Evolutionary conservation across 23 tunicate genomes (phyloP), one percentile per base, ranked within the genome.

Genomic region (Ciona savignyi): DNA sequence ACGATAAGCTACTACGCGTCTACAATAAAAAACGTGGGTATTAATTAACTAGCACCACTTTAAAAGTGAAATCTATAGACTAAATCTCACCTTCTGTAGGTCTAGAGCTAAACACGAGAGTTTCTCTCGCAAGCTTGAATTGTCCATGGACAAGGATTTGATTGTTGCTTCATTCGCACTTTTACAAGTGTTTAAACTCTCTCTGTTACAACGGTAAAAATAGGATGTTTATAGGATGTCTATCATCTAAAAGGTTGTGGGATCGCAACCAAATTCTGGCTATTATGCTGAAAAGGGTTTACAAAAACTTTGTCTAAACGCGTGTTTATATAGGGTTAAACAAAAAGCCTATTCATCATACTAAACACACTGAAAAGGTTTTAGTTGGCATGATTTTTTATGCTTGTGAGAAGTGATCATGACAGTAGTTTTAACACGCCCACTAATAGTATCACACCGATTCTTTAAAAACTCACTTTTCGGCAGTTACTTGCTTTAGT

Each of bases 1-100:
- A 63, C 22, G 85, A 61, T 1, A 86, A 74, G 32, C 62, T 80
- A 81, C 81, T 79, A 80, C 85, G 81, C 62, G 77, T 80, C 93
- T 81, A 81, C 73, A 66, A 26, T 23, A 3, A 71, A 72, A 51
- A 72, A n/a, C n/a, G n/a, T n/a, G n/a, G n/a, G n/a, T n/a, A n/a
- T n/a, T n/a, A n/a, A n/a, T n/a, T n/a, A n/a, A n/a, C n/a, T n/a
- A n/a, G n/a, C n/a, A n/a, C n/a, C n/a, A n/a, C n/a, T n/a, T n/a
- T n/a, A n/a, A n/a, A n/a, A n/a, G n/a, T n/a, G n/a, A n/a, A n/a
- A n/a, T n/a, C n/a, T n/a, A n/a, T n/a, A n/a, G n/a, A n/a, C n/a
- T n/a, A n/a, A n/a, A n/a, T n/a, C n/a, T n/a, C n/a, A 80, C 84
- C 35, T 80, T 80, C 28, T 80, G 84, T 28, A 80, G 42, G 29